Percentiles rank a stretch among this genome's conserved stretches.
phyloP scores from a whole-genome alignment of 2,113 vertebrate species.

The Pristiophorus japonicus region DNA sequence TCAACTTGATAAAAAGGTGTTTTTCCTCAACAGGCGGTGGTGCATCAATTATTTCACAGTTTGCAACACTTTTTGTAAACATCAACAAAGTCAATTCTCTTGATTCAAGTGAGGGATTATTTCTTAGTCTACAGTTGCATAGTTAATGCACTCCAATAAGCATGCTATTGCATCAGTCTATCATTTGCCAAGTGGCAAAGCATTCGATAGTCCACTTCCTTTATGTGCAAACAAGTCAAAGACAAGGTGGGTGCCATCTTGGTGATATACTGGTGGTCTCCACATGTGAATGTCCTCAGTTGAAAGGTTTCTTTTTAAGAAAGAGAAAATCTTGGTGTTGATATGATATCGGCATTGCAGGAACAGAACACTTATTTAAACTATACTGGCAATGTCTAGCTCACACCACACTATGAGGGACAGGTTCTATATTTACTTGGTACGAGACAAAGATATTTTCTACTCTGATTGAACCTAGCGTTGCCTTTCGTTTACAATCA shows the following conservation, averaged over 20 bases:
- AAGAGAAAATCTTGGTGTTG: constrained; percentile 36
- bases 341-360: constrained; percentile 12
- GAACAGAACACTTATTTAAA: not conserved
- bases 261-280: constrained; percentile 76
- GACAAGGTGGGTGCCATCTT: constrained; percentile 71
- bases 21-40: not conserved
- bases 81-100: not conserved
- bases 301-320: constrained; percentile 71
- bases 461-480: too few relatives aligned
- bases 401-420: not conserved
- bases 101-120: not conserved
- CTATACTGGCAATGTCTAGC: not conserved
- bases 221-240: constrained; percentile 45
- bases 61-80: constrained; percentile 22
- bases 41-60: not conserved
- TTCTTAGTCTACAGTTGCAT: constrained; percentile 5
- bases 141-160: not conserved
- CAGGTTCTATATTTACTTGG: not conserved
- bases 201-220: constrained; percentile 35
- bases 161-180: constrained; percentile 1
- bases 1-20: not conserved
- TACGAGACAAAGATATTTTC: not conserved
- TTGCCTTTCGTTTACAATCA: too few relatives aligned
- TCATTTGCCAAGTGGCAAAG: constrained; percentile 16
- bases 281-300: constrained; percentile 75